These are phyloP conservation scores for Ceriagrion tenellum DNA, from an alignment of 2,888 invertebrate species.

Conservation along the genomic window DNA sequence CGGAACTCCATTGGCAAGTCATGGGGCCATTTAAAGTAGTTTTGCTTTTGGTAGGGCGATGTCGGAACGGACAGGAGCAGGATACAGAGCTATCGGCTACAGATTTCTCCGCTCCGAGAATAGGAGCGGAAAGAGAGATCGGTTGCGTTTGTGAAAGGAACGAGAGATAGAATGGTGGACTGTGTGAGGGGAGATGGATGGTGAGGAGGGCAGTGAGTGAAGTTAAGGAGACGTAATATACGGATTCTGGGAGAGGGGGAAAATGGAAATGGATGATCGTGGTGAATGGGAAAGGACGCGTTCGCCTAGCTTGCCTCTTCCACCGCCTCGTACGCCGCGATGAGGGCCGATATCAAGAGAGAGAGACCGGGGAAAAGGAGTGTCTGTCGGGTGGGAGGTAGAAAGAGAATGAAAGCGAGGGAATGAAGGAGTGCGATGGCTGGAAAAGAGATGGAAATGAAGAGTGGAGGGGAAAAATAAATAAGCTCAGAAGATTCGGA, in stretches of 20 bases:
- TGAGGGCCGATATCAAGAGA: neutral
- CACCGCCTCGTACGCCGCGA: neutral
- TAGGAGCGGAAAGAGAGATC: neutral
- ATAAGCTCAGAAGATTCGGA: neutral
- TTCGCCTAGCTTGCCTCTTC: neutral
- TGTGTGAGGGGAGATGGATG: neutral
- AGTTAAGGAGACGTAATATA: constrained; percentile 50
- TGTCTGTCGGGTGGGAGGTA: neutral
- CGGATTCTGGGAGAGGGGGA: constrained; percentile 31
- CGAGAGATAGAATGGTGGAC: neutral
- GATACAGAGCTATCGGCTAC: neutral
- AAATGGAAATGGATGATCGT: constrained; percentile 44
- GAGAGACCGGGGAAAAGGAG: neutral
- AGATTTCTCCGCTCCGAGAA: neutral
- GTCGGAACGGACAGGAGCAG: neutral
- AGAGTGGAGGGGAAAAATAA: neutral
- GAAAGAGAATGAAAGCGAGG: neutral
- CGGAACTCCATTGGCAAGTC: neutral
- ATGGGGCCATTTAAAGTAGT: neutral
- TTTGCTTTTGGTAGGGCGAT: neutral
- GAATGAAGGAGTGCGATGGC: neutral
- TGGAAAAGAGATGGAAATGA: neutral
- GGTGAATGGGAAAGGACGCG: constrained; percentile 38
- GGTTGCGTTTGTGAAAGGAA: neutral
- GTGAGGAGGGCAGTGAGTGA: constrained; percentile 5